These are phyloP conservation scores for Eupithecia exiguata DNA, from an alignment of 2,888 invertebrate genomes.

Conservation along the genomic window DNA sequence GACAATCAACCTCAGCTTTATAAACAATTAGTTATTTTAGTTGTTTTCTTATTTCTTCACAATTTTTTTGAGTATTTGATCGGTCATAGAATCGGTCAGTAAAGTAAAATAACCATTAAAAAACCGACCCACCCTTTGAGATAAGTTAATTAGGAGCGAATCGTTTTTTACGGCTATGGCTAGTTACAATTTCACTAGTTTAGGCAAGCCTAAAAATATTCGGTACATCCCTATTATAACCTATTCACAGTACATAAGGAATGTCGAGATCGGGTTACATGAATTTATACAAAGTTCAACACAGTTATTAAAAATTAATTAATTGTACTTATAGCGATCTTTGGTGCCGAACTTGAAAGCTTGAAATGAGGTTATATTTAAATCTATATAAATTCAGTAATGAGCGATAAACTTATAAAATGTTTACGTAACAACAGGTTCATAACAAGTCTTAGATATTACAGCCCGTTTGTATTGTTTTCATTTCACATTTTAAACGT, in stretches of 20 bases:
- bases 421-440: conserved; percentile 48
- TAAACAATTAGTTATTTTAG: background rate
- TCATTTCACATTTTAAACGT: conserved; percentile 46
- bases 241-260: conserved; percentile 68
- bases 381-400: conserved; percentile 45
- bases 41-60: background rate
- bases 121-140: background rate
- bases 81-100: background rate
- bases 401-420: conserved; percentile 44
- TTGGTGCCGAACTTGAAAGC: conserved; percentile 68
- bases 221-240: conserved; percentile 27
- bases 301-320: conserved; percentile 56
- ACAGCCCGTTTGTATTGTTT: conserved; percentile 64
- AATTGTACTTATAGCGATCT: conserved; percentile 70
- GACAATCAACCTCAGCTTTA: background rate
- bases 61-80: background rate
- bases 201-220: background rate
- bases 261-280: conserved; percentile 71
- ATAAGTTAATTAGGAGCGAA: background rate
- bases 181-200: background rate
- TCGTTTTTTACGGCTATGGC: background rate
- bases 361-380: conserved; percentile 51
- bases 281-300: conserved; percentile 62
- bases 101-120: background rate
- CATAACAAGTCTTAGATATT: conserved; percentile 70